Base-by-base conservation (phyloP, 2,797 vertebrate genomes). In the Steatocranus sp. region DNA sequence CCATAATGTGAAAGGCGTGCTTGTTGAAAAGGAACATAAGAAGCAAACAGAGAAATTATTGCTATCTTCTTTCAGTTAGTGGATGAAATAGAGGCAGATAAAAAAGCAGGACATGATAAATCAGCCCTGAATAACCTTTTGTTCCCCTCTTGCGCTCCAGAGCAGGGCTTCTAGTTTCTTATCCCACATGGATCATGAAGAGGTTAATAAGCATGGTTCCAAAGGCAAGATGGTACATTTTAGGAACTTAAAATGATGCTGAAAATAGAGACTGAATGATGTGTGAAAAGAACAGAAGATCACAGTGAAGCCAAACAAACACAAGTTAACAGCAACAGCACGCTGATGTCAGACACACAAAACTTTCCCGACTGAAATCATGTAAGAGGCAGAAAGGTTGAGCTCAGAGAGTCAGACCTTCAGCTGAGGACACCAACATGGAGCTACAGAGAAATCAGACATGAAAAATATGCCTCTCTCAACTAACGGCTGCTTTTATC, bases 1-100 rank as follows among this genome's bases (percentile, higher is more conserved):
- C 98, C 98, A 99, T 99, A 97, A 99, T 99, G 97, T 99, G 98
- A 99, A 99, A 99, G 97, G 98, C 97, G 92, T 98, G 98, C 98
- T 99, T 97, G 97, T 95, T 91, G 94, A 93, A 93, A 92, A 94
- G 89, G 92, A 95, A 92, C 90, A 95, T 90, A 94, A 91, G 94
- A 95, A 93, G 94, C 91, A 96, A 94, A 96, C 85, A 95, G 96
- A 97, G 93, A 95, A 94, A 97, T 98, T 98, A 98, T 93, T 97
- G 95, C 87, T 79, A 76, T 88, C 85, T 89, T 66, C 94, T 95
- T 94, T 95, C 92, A 94, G 92, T 94, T 93, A 94, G 85, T 82
- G 93, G 93, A 86, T 87, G 95, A 95, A 93, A 95, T 87, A 93
- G 93, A 96, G 93, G 95, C 96, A 92, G 90, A 87, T 80, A 70